These are phyloP conservation scores for Rhadina sibilatrix DNA, from an alignment of 2,113 vertebrate species.

Conservation along the genomic window DNA sequence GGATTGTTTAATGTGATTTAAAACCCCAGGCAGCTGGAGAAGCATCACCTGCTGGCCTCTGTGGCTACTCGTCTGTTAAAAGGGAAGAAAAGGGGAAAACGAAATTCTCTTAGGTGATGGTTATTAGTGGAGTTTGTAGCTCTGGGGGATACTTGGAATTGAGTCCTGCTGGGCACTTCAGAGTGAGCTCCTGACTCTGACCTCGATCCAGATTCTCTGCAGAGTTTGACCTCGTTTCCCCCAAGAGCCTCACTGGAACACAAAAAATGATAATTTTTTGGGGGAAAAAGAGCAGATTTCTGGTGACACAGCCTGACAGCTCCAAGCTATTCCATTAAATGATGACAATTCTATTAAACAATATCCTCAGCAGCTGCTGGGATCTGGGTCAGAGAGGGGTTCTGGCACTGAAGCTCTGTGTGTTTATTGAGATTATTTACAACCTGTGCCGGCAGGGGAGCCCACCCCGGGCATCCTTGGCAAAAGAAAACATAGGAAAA, in stretches of 20 bases:
- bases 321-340: neutral
- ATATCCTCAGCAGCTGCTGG: neutral
- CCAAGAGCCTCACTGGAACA: neutral
- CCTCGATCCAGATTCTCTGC: neutral
- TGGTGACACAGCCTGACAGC: neutral
- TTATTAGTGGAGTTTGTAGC: neutral
- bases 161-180: neutral
- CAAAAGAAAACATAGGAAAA: neutral
- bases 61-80: neutral
- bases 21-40: neutral
- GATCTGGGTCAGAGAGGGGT: neutral
- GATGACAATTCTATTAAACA: neutral
- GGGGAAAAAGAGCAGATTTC: neutral
- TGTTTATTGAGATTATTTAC: neutral
- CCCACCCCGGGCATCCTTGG: neutral
- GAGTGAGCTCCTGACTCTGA: neutral
- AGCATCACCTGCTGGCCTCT: neutral
- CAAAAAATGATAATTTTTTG: neutral
- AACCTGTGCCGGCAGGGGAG: neutral
- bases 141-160: neutral
- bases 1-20: fast-evolving
- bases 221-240: neutral
- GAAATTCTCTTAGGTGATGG: neutral
- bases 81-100: neutral
- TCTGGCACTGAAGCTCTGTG: neutral